A percentile compares a stretch with the other conserved stretches of the same genome.
Conservation (phyloP, 1,140 invertebrate genomes). For the Pseudomyrmex pallidus region DNA sequence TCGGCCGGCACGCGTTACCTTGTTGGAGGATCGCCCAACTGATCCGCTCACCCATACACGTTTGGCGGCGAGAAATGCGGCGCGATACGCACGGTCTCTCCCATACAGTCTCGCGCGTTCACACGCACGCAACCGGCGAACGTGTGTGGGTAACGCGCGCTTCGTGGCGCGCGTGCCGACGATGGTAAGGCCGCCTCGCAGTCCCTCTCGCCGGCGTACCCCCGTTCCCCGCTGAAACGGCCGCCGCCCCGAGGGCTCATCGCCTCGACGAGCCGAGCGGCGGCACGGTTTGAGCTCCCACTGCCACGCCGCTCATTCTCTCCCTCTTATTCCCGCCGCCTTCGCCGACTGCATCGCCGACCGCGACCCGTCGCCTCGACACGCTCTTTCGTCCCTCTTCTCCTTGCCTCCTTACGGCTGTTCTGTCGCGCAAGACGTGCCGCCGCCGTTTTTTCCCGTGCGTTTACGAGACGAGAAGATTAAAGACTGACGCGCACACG, state of each 20-base stretch:
- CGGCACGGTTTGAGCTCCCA: constrained; percentile 77
- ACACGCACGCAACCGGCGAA: constrained; percentile 45
- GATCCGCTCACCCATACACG: neutral
- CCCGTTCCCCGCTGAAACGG: constrained; percentile 42
- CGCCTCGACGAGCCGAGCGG: constrained; percentile 80
- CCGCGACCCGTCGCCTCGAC: constrained; percentile 62
- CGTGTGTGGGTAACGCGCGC: constrained; percentile 77
- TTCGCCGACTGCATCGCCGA: constrained; percentile 38
- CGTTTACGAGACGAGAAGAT: constrained; percentile 53
- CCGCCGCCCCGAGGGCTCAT: constrained; percentile 80
- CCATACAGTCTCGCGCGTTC: constrained; percentile 47
- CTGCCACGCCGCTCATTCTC: constrained; percentile 34
- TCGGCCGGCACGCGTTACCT: constrained; percentile 30
- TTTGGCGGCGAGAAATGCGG: neutral
- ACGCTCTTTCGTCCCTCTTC: constrained; percentile 38
- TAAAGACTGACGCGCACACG: constrained; percentile 54
- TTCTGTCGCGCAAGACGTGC: constrained; percentile 65
- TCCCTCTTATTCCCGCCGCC: constrained; percentile 21
- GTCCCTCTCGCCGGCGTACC: constrained; percentile 63
- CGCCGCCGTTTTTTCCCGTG: constrained; percentile 60
- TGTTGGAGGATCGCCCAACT: neutral
- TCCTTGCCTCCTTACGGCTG: constrained; percentile 41
- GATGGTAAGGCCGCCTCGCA: constrained; percentile 62
- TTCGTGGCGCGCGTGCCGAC: constrained; percentile 84
- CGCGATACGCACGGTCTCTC: constrained; percentile 8